Evolutionary conservation across 2,797 vertebrate genomes (phyloP), one percentile per base, ranked within the genome.

Genomic region (Urophycis tenuis): DNA sequence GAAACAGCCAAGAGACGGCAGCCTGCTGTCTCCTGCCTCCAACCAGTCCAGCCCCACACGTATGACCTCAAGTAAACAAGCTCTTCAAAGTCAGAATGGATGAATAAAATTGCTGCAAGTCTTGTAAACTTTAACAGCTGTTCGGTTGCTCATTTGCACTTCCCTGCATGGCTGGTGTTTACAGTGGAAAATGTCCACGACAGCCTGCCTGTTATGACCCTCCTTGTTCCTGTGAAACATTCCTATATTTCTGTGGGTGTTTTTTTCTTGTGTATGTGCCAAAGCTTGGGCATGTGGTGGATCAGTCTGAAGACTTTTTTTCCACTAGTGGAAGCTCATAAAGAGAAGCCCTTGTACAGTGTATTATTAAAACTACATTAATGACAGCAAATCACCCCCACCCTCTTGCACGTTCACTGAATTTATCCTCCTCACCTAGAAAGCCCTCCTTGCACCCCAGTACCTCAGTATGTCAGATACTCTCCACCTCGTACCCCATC

Each of bases 101-200:
- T 85, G 80, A 85, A 90, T 87, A 88, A 88, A 60, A 89, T 85
- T 81, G 83, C 83, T 82, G 79, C 79, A 8, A 83, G 82, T 81
- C 86, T 88, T 80, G 80, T 92, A 87, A 92, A 90, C 83, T 86
- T 87, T 83, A 87, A 87, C 85, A 90, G 89, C 87, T 91, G 88
- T 85, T 90, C 89, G 79, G 80, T 87, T 88, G 86, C 89, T 88
- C 86, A 85, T 89, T 88, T 88, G 82, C 84, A 85, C 87, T 90
- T 89, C 84, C 84, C 86, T 86, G 77, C 73, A 12, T 78, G 82
- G 85, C 82, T 89, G 78, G 81, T 85, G 83, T 86, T 84, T 83
- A 81, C 76, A 82, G 85, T 91, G 90, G 90, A 90, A 90, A 91
- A 88, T 84, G 82, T 88, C 82, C 81, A 82, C 84, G 86, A 88